These are phyloP conservation scores for Agrotis segetum DNA, from an alignment of 2,888 invertebrate species.

Conservation along the genomic window DNA sequence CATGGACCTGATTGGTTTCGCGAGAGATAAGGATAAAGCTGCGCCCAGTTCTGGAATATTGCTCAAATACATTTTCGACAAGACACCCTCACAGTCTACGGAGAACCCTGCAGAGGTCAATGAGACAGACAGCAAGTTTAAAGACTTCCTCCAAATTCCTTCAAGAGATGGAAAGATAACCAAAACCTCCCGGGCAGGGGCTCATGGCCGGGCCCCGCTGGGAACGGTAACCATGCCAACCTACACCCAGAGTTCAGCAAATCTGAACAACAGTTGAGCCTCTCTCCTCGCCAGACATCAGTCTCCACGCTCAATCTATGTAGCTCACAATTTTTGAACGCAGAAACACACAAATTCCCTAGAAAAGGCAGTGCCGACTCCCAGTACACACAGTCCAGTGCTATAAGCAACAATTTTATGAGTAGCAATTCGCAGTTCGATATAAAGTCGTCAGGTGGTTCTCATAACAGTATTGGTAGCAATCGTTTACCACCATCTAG, in stretches of 20 bases:
- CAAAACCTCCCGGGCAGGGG: constrained; percentile 95
- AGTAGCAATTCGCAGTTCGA: constrained; percentile 87
- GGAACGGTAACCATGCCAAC: constrained; percentile 88
- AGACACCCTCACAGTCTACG: constrained; percentile 74
- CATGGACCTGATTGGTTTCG: constrained; percentile 98
- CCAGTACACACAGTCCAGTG: constrained; percentile 90
- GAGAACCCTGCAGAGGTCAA: constrained; percentile 84
- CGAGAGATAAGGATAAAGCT: constrained; percentile 93
- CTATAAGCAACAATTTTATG: constrained; percentile 78
- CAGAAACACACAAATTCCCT: constrained; percentile 83
- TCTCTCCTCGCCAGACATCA: constrained; percentile 89
- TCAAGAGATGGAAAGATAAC: constrained; percentile 94
- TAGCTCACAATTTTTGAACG: constrained; percentile 90
- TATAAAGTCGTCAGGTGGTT: constrained; percentile 80
- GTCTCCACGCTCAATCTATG: constrained; percentile 88
- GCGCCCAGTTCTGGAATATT: constrained; percentile 86
- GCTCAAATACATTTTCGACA: constrained; percentile 85
- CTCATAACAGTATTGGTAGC: constrained; percentile 83
- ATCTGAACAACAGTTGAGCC: constrained; percentile 94
- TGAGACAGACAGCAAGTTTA: constrained; percentile 85
- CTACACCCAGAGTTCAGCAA: constrained; percentile 94
- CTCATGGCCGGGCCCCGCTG: constrained; percentile 96
- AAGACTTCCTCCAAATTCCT: constrained; percentile 92
- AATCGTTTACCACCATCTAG: constrained; percentile 93
- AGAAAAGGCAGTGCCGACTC: constrained; percentile 92